These are phyloP conservation scores for Trinectes maculatus DNA, from an alignment of 2,113 vertebrate genomes.

Conservation along the genomic window DNA sequence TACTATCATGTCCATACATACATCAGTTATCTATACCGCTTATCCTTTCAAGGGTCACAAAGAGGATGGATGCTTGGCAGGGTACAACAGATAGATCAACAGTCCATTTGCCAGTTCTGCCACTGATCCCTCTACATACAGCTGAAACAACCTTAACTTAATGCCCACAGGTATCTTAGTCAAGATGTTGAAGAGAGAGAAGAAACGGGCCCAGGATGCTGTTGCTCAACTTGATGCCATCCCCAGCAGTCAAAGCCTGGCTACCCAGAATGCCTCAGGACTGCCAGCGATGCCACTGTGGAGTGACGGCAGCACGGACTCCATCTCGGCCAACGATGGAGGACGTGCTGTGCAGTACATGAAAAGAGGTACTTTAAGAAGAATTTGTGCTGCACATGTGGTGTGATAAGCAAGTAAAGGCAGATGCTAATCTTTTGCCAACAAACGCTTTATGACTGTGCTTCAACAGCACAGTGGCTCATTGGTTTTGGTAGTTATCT, in stretches of 20 bases:
- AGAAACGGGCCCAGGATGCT: constrained; percentile 82
- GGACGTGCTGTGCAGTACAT: constrained; percentile 32
- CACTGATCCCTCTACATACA: too few relatives aligned
- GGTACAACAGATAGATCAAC: too few relatives aligned
- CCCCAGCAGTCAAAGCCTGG: constrained; percentile 10
- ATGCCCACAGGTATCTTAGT: constrained; percentile 86
- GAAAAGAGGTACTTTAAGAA: constrained; percentile 64
- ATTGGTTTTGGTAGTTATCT: neutral
- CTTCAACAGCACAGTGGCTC: neutral
- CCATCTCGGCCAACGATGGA: neutral
- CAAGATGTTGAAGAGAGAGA: constrained; percentile 92
- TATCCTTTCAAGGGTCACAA: too few relatives aligned
- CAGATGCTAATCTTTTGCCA: too few relatives aligned
- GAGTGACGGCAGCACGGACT: constrained; percentile 25
- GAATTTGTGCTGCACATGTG: neutral
- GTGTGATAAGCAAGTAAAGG: neutral
- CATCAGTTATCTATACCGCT: too few relatives aligned
- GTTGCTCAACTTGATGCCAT: constrained; percentile 57
- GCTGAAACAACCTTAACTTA: constrained; percentile 75
- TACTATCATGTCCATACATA: neutral
- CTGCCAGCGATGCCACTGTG: neutral
- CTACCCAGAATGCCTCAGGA: constrained; percentile 37
- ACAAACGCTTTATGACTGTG: neutral
- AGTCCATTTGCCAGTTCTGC: too few relatives aligned
- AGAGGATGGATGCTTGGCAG: too few relatives aligned